A percentile compares a stretch with the other conserved stretches of the same genome.
These are phyloP conservation scores for Ormyrus rosae DNA, from an alignment of 2,888 invertebrate species.

Conservation along the genomic window DNA sequence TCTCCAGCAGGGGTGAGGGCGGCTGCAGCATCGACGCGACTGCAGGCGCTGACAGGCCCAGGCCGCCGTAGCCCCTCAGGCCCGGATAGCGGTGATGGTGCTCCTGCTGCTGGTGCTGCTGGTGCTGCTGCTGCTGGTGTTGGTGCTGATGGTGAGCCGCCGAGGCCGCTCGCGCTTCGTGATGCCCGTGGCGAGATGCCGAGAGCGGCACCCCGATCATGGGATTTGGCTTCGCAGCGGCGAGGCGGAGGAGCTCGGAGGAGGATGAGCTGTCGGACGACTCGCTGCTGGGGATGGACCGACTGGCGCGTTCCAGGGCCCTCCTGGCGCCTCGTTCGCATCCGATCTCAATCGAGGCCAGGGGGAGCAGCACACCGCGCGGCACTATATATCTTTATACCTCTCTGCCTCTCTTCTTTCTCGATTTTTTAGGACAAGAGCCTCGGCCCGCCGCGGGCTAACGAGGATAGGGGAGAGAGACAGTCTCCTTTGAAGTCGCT, in stretches of 20 bases:
- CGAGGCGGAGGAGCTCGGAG: not conserved
- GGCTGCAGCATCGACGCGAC: slow-evolving; percentile 71
- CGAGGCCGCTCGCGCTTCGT: not conserved
- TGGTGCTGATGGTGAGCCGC: not conserved
- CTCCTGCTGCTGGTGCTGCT: slow-evolving; percentile 1
- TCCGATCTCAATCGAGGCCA: slow-evolving; percentile 28
- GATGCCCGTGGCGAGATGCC: slow-evolving; percentile 18
- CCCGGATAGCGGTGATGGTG: not conserved
- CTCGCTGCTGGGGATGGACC: not conserved
- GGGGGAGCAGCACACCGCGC: not conserved
- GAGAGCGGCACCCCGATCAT: slow-evolving; percentile 29
- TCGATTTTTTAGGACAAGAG: not conserved
- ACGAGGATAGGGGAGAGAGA: slow-evolving; percentile 2
- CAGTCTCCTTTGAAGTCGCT: not conserved
- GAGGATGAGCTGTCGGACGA: too few relatives aligned
- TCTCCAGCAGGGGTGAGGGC: slow-evolving; percentile 72
- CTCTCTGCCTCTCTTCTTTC: not conserved
- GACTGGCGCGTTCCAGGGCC: not conserved
- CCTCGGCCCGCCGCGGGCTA: not conserved
- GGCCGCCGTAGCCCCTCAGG: slow-evolving; percentile 11
- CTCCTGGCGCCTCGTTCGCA: slow-evolving; percentile 12
- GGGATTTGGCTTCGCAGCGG: not conserved
- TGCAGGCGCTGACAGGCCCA: slow-evolving; percentile 17
- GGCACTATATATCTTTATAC: not conserved
- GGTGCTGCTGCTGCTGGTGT: not conserved